phyloP scores from a whole-genome alignment of 1,140 invertebrate species.

The Hyphantria cunea region DNA sequence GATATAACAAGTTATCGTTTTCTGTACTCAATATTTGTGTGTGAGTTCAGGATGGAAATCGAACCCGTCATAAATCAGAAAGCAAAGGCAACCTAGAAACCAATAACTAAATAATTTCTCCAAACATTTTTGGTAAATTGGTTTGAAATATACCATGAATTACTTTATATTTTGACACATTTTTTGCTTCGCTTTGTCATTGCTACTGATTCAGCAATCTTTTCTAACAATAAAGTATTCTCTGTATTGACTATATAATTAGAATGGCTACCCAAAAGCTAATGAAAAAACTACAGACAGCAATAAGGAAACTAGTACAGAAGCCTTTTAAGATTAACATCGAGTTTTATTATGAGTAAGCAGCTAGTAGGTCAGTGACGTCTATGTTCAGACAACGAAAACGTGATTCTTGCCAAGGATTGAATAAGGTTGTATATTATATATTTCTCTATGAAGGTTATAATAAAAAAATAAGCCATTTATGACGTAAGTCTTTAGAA shows the following conservation, averaged over 20 bases:
- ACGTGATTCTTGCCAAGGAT: neutral
- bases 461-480: no score
- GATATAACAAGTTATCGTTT: no score
- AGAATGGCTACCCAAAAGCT: neutral
- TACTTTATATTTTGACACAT: no score
- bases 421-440: neutral
- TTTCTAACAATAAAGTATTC: neutral
- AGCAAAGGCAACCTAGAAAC: no score
- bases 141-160: no score
- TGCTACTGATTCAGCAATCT: slow-evolving; percentile 1
- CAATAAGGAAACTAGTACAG: slow-evolving; percentile 1
- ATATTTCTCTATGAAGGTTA: no score
- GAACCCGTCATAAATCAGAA: no score
- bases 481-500: no score
- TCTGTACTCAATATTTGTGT: no score
- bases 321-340: slow-evolving; percentile 4
- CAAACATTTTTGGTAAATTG: no score
- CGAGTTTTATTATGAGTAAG: slow-evolving; percentile 3
- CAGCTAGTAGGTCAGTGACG: slow-evolving; percentile 1
- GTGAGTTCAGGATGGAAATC: no score
- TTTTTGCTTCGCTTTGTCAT: neutral
- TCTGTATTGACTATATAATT: neutral
- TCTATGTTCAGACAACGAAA: slow-evolving; percentile 5
- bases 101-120: no score
- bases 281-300: neutral